These are phyloP conservation scores for Vespertilio murinus DNA, from an alignment of 2,797 vertebrate genomes.

Conservation along the genomic window DNA sequence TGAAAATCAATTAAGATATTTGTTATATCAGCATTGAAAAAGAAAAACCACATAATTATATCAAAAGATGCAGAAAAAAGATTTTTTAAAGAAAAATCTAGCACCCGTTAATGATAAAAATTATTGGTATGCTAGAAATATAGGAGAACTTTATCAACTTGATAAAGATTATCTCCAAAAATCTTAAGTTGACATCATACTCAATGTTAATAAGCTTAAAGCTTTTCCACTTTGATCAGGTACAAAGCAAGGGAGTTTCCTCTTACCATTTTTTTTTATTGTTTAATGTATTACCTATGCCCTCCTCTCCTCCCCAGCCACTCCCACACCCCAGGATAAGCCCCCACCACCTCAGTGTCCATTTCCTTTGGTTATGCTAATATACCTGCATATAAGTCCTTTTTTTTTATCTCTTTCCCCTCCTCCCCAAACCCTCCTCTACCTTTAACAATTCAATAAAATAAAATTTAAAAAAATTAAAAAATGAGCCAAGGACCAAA, in stretches of 20 bases:
- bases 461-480: too few species aligned
- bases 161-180: background rate
- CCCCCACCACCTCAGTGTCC: too few species aligned
- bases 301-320: too few species aligned
- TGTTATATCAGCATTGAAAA: background rate
- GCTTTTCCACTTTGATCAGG: background rate
- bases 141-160: background rate
- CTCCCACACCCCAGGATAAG: too few species aligned
- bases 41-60: background rate
- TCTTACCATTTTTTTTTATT: background rate
- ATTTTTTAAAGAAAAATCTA: background rate
- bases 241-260: background rate
- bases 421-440: too few species aligned
- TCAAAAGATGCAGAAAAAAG: background rate
- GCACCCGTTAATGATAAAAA: background rate
- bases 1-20: background rate
- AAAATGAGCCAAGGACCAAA: too few species aligned
- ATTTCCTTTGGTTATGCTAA: too few species aligned
- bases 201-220: background rate
- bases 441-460: too few species aligned
- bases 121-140: background rate
- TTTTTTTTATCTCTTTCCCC: too few species aligned
- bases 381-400: too few species aligned
- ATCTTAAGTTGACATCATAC: background rate
- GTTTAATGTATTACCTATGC: too few species aligned